Evolutionary conservation across 2,888 invertebrate species (phyloP), one percentile per base, ranked within the genome.

Genomic region (Leucozona laternaria): DNA sequence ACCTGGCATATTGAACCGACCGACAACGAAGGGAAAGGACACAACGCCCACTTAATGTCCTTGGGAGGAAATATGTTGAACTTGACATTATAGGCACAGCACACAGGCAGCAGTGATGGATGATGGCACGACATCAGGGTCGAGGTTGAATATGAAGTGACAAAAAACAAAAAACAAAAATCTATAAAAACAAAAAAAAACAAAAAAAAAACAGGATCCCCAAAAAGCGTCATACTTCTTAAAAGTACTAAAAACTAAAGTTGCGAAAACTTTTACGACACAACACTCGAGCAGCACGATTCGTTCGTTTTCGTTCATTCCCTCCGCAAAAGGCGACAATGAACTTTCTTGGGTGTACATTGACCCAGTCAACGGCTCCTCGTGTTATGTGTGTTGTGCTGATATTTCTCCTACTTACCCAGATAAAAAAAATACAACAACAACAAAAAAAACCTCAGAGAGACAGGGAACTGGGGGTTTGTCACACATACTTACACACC

Each of bases 351-450:
- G 82, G 60, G 62, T 86, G 86, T 86, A 75, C 82, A 82, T 86
- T 86, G 86, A 86, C 86, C 86, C 86, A 86, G 82, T 86, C 86
- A 86, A 82, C 70, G 58, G 64, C 78, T 82, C 82, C 82, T 73
- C 77, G 22, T 28, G 50, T 77, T 34, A 31, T 17, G 7, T 60
- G 70, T 57, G 53, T 76, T 50, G 75, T 75, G 40, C 40, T 70
- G 68, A 48, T 75, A 40, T 55, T 78, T 73, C 78, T 81, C 73
- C 82, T 79, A 79, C 86, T 86, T 75, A 79, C 78, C 86, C 86
- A 82, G 78, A 82, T 81, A 81, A 70, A 68, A 68, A 78, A 62
- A 62, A 70, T 45, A 17, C 17, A 45, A 45, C 6, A n/a, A 43
- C 15, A 64, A 58, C 68, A 64, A 28, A 6, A 28, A 0, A 0